phyloP scores from a whole-genome alignment of 1,140 invertebrate genomes.

The Calephelis virginiensis region DNA sequence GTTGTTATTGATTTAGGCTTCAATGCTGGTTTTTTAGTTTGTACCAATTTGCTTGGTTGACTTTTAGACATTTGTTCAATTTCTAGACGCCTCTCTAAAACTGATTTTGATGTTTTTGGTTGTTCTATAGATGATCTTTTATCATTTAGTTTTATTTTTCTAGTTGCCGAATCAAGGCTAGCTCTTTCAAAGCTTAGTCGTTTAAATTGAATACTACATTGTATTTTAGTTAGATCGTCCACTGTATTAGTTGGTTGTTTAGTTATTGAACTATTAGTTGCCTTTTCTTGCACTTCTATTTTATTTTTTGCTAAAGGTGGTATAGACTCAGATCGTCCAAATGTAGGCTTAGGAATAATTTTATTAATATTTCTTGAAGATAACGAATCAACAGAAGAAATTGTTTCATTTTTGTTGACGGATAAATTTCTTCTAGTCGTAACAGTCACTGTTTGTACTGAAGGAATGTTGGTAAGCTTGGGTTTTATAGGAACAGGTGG shows the following conservation, averaged over 20 bases:
- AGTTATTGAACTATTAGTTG: not conserved
- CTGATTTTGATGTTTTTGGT: slow-evolving; percentile 65
- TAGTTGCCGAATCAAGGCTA: slow-evolving; percentile 69
- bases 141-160: slow-evolving; percentile 48
- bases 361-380: slow-evolving; percentile 50
- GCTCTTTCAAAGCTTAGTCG: slow-evolving; percentile 72
- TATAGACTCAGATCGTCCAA: slow-evolving; percentile 48
- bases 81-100: slow-evolving; percentile 72
- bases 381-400: slow-evolving; percentile 47
- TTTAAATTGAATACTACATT: slow-evolving; percentile 69
- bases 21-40: slow-evolving; percentile 44
- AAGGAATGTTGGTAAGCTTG: slow-evolving; percentile 52
- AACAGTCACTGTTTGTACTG: slow-evolving; percentile 38
- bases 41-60: slow-evolving; percentile 40
- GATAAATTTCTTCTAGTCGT: slow-evolving; percentile 38
- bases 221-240: slow-evolving; percentile 25
- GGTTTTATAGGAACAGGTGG: slow-evolving; percentile 73
- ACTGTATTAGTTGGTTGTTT: slow-evolving; percentile 2
- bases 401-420: slow-evolving; percentile 40
- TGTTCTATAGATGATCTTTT: slow-evolving; percentile 42
- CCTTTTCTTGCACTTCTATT: slow-evolving; percentile 29
- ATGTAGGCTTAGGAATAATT: slow-evolving; percentile 37
- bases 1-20: slow-evolving; percentile 62
- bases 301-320: slow-evolving; percentile 36
- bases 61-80: slow-evolving; percentile 66